Conservation (phyloP, 2,888 invertebrate species). For the Caenorhabditis panamensis region DNA sequence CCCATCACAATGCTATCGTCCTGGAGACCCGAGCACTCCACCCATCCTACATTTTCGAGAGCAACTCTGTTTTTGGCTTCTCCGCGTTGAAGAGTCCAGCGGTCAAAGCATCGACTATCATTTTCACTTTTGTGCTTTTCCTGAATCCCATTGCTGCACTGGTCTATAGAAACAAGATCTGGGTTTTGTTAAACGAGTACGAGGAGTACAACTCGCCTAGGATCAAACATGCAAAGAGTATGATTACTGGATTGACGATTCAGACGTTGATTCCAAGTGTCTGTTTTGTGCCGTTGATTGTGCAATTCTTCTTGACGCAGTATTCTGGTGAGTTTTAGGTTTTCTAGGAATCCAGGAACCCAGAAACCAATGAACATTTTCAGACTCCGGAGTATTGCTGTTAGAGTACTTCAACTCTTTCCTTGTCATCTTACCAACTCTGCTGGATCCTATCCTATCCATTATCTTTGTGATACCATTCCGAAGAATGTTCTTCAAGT, state of each 20-base stretch:
- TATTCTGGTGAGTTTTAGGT: slow-evolving; percentile 48
- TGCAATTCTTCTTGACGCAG: slow-evolving; percentile 57
- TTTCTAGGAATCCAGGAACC: no score
- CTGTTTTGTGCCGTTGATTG: slow-evolving; percentile 49
- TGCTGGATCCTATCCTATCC: slow-evolving; percentile 52
- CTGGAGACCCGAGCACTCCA: slow-evolving; percentile 40
- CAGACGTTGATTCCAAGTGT: slow-evolving; percentile 51
- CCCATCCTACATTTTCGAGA: slow-evolving; percentile 26
- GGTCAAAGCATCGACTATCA: slow-evolving; percentile 47
- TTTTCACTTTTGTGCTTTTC: slow-evolving; percentile 40
- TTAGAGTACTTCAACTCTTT: slow-evolving; percentile 56
- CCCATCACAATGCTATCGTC: slow-evolving; percentile 39
- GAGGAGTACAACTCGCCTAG: slow-evolving; percentile 48
- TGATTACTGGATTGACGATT: slow-evolving; percentile 56
- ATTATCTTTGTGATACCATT: slow-evolving; percentile 57
- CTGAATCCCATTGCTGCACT: slow-evolving; percentile 51
- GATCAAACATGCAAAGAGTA: slow-evolving; percentile 54
- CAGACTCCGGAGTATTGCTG: slow-evolving; percentile 33
- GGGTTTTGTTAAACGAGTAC: slow-evolving; percentile 41
- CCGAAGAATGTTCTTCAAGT: slow-evolving; percentile 54
- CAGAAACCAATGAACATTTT: background rate
- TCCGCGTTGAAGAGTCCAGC: slow-evolving; percentile 32
- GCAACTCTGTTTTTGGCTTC: slow-evolving; percentile 42
- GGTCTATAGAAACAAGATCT: slow-evolving; percentile 52
- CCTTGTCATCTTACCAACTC: slow-evolving; percentile 48